These are phyloP conservation scores for Scelioninae gen. 1 DNA, from an alignment of 2,888 invertebrate genomes.

Conservation along the genomic window DNA sequence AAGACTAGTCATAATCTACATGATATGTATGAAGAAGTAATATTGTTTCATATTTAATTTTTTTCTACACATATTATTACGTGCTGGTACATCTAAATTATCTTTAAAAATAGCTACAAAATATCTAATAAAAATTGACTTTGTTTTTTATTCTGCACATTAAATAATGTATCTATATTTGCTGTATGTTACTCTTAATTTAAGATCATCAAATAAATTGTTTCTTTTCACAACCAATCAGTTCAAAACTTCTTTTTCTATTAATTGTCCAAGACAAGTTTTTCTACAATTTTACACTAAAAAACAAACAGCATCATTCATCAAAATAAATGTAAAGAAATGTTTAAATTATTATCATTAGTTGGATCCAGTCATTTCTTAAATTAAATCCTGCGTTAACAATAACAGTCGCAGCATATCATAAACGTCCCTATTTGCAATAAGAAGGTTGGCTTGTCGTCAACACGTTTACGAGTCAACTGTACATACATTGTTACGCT, in stretches of 20 bases:
- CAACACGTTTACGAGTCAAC: neutral
- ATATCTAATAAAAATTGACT: too few relatives aligned
- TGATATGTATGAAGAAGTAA: too few relatives aligned
- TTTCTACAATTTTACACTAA: neutral
- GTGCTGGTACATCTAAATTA: too few relatives aligned
- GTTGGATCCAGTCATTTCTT: neutral
- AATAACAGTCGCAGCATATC: neutral
- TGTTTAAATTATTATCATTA: neutral
- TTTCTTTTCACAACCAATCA: neutral
- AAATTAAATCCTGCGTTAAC: neutral
- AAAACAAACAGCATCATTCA: neutral
- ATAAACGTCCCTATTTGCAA: constrained; percentile 3
- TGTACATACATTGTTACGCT: constrained; percentile 3
- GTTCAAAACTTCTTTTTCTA: neutral
- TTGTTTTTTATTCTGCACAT: too few relatives aligned
- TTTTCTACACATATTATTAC: too few relatives aligned
- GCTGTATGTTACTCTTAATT: too few relatives aligned
- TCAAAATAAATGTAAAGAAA: neutral
- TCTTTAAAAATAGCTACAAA: too few relatives aligned
- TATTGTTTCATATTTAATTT: too few relatives aligned
- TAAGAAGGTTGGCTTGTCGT: constrained; percentile 5
- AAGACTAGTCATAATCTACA: too few relatives aligned
- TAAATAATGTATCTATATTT: too few relatives aligned
- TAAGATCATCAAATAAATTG: too few relatives aligned
- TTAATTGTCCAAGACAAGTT: neutral